phyloP scores from a whole-genome alignment of 2,113 vertebrate genomes.

The Siphamia tubifer region DNA sequence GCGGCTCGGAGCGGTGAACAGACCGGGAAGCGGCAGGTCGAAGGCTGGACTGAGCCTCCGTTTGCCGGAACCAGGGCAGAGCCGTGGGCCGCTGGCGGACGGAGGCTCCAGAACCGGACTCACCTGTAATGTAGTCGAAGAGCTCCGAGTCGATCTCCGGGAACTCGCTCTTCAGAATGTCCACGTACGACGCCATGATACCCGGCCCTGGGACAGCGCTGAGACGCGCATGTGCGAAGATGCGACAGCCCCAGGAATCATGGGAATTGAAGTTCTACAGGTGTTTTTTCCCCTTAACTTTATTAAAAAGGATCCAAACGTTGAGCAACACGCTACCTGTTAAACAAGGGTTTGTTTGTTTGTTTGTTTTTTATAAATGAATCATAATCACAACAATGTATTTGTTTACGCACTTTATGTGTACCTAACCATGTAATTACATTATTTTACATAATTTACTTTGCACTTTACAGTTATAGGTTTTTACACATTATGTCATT shows the following conservation, averaged over 20 bases:
- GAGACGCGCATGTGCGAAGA: conserved; percentile 61
- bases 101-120: background rate
- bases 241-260: conserved; percentile 8
- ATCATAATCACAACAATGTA: too few species aligned
- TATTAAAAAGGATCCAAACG: too few species aligned
- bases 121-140: conserved; percentile 94
- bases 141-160: conserved; percentile 92
- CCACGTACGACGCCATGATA: conserved; percentile 94
- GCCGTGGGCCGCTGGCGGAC: background rate
- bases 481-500: too few species aligned
- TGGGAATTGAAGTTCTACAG: conserved; percentile 60
- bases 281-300: too few species aligned
- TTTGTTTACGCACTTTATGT: too few species aligned
- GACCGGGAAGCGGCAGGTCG: background rate
- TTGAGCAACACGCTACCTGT: too few species aligned
- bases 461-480: too few species aligned
- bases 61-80: background rate
- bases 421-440: too few species aligned
- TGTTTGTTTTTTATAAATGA: too few species aligned
- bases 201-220: conserved; percentile 54
- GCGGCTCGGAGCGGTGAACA: accelerated
- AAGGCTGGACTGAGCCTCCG: background rate
- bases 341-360: too few species aligned
- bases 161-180: conserved; percentile 94
- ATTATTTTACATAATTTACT: too few species aligned